Base-by-base conservation (phyloP, 2,113 vertebrate species). In the Takifugu bimaculatus region DNA sequence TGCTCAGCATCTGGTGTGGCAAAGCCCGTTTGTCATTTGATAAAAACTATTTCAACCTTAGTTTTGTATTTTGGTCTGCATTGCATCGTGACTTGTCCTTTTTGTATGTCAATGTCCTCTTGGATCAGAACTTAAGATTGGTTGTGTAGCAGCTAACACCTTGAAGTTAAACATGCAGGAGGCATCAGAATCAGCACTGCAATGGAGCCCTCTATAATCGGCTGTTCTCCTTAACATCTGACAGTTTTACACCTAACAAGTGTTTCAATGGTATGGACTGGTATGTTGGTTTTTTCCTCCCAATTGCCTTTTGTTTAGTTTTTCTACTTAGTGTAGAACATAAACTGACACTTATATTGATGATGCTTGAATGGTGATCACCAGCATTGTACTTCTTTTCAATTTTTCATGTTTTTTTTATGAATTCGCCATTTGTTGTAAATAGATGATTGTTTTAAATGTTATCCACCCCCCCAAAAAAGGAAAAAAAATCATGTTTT, bases 1-100 rank as follows among this genome's bases (percentile, higher is more conserved):
- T 71, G 62, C 50, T 54, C 65, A 76, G 66, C 70, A 56, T 71
- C 67, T 74, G 75, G 64, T 68, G 70, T 86, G 78, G 77, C 72
- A 81, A 79, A 81, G 54, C 52, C 60, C 44, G 9, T 61, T 68
- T 58, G 13, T 72, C 45, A 65, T 26, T 61, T 35, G 32, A 13
- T 6, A 50, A 13, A 27, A 53, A 54, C 66, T 60, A 50, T 39
- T 39, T 39, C 35, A 39, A 39, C 35, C 35, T 47, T 47, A 47
- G 0, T 47, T n/a, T 47, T 47, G 14, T n/a, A 14, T 49, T 47
- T 66, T n/a, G 26, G 27, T 27, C 50, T 53, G 44, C 51, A 60
- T n/a, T 65, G 52, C 49, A 50, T 68, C 49, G 7, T 54, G 35
- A 45, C 10, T 54, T 54, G 13, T 49, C 4, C 2, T 72, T 26